phyloP scores from a whole-genome alignment of 2,888 invertebrate species.

The Aleiodes testaceus region DNA sequence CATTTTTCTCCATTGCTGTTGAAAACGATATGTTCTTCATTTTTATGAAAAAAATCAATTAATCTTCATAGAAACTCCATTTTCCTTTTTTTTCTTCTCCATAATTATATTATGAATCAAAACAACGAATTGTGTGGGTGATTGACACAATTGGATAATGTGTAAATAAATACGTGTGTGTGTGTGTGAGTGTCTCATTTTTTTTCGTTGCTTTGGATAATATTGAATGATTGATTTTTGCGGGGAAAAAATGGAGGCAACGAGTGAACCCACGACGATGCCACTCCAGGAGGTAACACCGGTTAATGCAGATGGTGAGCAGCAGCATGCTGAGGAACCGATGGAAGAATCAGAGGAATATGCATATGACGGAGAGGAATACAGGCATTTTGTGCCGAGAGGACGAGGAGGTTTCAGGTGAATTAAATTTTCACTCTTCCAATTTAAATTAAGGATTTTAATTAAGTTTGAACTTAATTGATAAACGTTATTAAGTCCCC shows the following conservation, averaged over 20 bases:
- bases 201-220: constrained; percentile 45
- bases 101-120: too few relatives aligned
- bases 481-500: constrained; percentile 37
- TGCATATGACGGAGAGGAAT: constrained; percentile 72
- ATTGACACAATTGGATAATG: too few relatives aligned
- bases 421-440: constrained; percentile 39
- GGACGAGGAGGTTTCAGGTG: constrained; percentile 75
- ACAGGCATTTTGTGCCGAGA: constrained; percentile 73
- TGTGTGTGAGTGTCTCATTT: too few relatives aligned
- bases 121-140: too few relatives aligned
- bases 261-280: constrained; percentile 47
- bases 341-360: constrained; percentile 67
- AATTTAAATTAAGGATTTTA: too few relatives aligned
- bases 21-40: not conserved
- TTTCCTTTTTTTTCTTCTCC: too few relatives aligned
- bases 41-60: constrained; percentile 9
- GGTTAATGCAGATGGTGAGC: constrained; percentile 52
- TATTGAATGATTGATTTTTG: constrained; percentile 42
- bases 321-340: constrained; percentile 64
- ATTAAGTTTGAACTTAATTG: too few relatives aligned
- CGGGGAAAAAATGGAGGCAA: constrained; percentile 48
- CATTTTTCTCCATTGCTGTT: too few relatives aligned
- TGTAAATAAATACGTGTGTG: constrained; percentile 27
- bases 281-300: constrained; percentile 33
- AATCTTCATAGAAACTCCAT: too few relatives aligned